phyloP scores from a whole-genome alignment of 2,888 invertebrate species.

The Coecobrya sp. region DNA sequence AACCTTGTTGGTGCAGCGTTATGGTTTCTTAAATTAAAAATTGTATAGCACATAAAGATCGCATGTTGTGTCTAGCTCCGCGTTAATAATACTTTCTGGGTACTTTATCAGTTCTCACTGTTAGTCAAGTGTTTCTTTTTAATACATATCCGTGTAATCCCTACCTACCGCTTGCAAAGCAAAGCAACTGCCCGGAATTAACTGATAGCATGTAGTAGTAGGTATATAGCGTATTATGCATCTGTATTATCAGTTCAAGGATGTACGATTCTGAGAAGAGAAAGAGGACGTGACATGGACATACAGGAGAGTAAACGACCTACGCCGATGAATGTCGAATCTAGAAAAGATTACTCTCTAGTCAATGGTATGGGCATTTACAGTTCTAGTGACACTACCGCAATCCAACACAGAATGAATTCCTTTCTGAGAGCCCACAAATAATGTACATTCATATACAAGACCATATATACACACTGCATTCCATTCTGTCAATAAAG shows the following conservation, averaged over 20 bases:
- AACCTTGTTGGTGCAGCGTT: not conserved
- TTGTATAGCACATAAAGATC: not conserved
- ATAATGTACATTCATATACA: not conserved
- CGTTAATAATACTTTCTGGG: not conserved
- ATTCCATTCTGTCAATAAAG: not conserved
- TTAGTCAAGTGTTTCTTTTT: not conserved
- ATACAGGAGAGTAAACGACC: conserved; percentile 53
- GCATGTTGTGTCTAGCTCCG: no score
- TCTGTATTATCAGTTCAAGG: conserved; percentile 33
- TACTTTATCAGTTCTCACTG: not conserved
- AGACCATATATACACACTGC: not conserved
- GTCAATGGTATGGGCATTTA: conserved; percentile 38
- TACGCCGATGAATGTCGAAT: conserved; percentile 65
- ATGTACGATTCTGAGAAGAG: not conserved
- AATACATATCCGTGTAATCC: not conserved
- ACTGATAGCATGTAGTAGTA: not conserved
- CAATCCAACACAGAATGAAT: not conserved
- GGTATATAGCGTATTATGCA: not conserved
- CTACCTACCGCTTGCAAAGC: no score
- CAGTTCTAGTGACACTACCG: conserved; percentile 11
- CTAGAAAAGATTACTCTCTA: conserved; percentile 26
- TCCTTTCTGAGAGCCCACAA: not conserved
- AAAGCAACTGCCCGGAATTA: not conserved
- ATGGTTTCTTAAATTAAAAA: not conserved
- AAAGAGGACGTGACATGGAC: conserved; percentile 27